Conservation (phyloP, 2,113 vertebrate genomes). For the Pachypanchax playfairii region DNA sequence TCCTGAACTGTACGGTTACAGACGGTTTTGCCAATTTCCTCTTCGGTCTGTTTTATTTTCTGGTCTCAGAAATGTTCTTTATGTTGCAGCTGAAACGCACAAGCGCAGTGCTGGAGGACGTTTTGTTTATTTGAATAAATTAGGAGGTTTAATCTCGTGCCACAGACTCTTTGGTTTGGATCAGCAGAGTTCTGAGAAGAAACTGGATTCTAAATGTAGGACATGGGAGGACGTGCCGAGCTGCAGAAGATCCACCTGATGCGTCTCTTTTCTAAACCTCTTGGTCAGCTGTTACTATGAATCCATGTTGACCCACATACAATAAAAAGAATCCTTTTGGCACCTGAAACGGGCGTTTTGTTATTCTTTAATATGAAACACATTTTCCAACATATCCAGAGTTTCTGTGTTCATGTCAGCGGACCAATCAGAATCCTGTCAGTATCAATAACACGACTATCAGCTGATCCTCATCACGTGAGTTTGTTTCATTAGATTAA, state of each 20-base stretch:
- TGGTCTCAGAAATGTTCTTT: slow-evolving; percentile 39
- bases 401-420: too few relatives aligned
- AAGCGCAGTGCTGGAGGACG: slow-evolving; percentile 53
- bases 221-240: background rate
- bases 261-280: background rate
- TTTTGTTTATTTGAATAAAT: slow-evolving; percentile 64
- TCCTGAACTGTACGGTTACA: slow-evolving; percentile 24
- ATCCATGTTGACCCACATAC: background rate
- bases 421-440: too few relatives aligned
- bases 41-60: slow-evolving; percentile 39
- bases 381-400: too few relatives aligned
- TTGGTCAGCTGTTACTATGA: background rate
- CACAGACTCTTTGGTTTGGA: slow-evolving; percentile 17
- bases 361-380: background rate
- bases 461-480: too few relatives aligned
- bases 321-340: background rate
- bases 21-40: slow-evolving; percentile 21
- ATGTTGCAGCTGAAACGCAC: slow-evolving; percentile 66
- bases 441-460: too few relatives aligned
- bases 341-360: background rate
- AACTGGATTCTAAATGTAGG: background rate
- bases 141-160: slow-evolving; percentile 42
- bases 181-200: background rate
- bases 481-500: too few relatives aligned
- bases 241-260: background rate